Evolutionary conservation across 2,888 invertebrate species (phyloP).

Genomic region (Limenitis camilla): DNA sequence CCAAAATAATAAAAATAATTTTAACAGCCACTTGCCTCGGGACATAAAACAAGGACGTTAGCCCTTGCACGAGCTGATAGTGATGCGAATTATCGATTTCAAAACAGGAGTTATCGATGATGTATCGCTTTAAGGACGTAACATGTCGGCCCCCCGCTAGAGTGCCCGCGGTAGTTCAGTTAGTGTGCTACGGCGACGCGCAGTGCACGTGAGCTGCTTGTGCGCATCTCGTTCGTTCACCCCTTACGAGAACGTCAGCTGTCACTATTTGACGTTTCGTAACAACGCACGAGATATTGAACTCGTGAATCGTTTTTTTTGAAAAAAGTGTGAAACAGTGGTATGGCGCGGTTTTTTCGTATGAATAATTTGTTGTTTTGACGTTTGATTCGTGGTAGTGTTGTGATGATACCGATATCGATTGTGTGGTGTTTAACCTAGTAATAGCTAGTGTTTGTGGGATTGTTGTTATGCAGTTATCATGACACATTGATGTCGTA

Average conservation of each 20-base stretch:
- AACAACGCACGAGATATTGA: constrained; percentile 36
- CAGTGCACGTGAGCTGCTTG: constrained; percentile 41
- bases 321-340: constrained; percentile 25
- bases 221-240: constrained; percentile 48
- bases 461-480: constrained; percentile 51
- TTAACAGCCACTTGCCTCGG: constrained; percentile 11
- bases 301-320: constrained; percentile 34
- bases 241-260: constrained; percentile 53
- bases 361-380: constrained; percentile 49
- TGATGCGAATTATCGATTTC: constrained; percentile 29
- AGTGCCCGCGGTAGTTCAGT: constrained; percentile 34
- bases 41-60: constrained; percentile 13
- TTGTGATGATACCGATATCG: constrained; percentile 43
- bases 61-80: constrained; percentile 17
- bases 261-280: constrained; percentile 62
- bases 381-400: constrained; percentile 49
- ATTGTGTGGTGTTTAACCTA: constrained; percentile 38
- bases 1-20: constrained; percentile 25
- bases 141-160: constrained; percentile 53
- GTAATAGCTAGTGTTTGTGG: constrained; percentile 35
- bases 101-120: constrained; percentile 52
- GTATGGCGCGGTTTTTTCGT: constrained; percentile 41
- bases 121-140: constrained; percentile 51
- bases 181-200: constrained; percentile 52
- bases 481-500: constrained; percentile 61